Evolutionary conservation across 2,113 vertebrate species (phyloP).

Genomic region (Xiphorhynchus elegans): DNA sequence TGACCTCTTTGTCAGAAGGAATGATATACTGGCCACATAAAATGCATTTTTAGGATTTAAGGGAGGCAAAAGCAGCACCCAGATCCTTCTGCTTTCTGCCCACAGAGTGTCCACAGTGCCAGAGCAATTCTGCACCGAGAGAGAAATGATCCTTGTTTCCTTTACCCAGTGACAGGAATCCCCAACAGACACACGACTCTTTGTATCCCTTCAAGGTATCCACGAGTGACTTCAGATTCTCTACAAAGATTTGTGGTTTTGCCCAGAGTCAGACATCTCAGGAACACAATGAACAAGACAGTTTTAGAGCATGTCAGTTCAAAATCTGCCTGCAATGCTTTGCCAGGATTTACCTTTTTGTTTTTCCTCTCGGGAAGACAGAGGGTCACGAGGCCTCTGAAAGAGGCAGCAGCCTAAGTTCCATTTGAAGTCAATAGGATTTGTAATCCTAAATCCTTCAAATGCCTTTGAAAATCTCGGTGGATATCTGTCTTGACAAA

Average conservation of each 20-base stretch:
- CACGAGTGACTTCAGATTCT: neutral
- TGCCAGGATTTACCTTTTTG: neutral
- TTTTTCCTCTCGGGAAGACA: neutral
- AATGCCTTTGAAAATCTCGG: neutral
- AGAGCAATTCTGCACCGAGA: neutral
- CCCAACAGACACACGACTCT: neutral
- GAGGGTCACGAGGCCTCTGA: neutral
- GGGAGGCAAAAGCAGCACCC: neutral
- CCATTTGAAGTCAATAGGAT: constrained; percentile 22
- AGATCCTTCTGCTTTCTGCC: neutral
- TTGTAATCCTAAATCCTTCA: constrained; percentile 38
- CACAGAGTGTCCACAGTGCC: neutral
- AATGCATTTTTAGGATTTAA: neutral
- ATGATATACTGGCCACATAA: neutral
- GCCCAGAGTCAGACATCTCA: constrained; percentile 13
- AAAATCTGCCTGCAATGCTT: neutral
- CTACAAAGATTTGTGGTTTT: neutral
- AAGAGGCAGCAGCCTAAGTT: neutral
- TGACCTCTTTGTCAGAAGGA: neutral
- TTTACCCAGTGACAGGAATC: neutral
- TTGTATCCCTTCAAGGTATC: neutral
- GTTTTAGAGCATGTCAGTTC: neutral
- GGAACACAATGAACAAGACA: neutral
- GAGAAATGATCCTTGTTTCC: neutral
- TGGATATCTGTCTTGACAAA: neutral